These are phyloP conservation scores for Notothenia rossii DNA, from an alignment of 2,113 vertebrate species.

Conservation along the genomic window DNA sequence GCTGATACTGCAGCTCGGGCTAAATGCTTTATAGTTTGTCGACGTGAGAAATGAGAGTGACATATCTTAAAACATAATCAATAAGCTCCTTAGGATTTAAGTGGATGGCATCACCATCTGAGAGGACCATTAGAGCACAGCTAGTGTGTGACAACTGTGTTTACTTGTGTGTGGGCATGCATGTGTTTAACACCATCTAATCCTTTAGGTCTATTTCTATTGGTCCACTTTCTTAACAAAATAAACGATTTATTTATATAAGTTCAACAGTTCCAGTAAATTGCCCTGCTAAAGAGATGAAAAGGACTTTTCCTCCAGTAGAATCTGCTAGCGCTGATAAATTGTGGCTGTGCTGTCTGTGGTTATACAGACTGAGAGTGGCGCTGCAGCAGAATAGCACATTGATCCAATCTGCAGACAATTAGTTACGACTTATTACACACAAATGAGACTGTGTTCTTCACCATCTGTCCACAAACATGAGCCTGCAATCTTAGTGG, in stretches of 20 bases:
- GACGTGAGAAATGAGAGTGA: slow-evolving; percentile 20
- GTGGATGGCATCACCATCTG: neutral
- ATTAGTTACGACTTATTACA: slow-evolving; percentile 81
- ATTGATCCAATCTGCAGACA: slow-evolving; percentile 76
- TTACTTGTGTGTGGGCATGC: neutral
- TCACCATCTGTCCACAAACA: slow-evolving; percentile 65
- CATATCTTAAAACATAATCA: slow-evolving; percentile 30
- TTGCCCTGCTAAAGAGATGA: slow-evolving; percentile 26
- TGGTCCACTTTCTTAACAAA: slow-evolving; percentile 24
- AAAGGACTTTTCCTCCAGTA: slow-evolving; percentile 30
- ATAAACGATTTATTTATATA: slow-evolving; percentile 16
- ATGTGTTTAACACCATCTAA: neutral
- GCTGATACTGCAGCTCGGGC: neutral
- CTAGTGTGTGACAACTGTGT: neutral
- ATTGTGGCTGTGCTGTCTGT: slow-evolving; percentile 11
- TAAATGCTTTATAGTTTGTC: neutral
- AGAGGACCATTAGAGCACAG: slow-evolving; percentile 11
- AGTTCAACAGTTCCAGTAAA: slow-evolving; percentile 31
- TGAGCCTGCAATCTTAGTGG: slow-evolving; percentile 26
- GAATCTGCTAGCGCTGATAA: slow-evolving; percentile 42
- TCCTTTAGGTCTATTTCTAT: neutral
- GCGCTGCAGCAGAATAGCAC: slow-evolving; percentile 57
- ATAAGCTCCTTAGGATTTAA: slow-evolving; percentile 35
- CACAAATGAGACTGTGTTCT: slow-evolving; percentile 67
- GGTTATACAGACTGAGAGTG: slow-evolving; percentile 39